Percentiles rank a stretch among this genome's conserved stretches.
Conservation (phyloP, 2,888 invertebrate genomes). For the Ichneumoninae sp. region DNA sequence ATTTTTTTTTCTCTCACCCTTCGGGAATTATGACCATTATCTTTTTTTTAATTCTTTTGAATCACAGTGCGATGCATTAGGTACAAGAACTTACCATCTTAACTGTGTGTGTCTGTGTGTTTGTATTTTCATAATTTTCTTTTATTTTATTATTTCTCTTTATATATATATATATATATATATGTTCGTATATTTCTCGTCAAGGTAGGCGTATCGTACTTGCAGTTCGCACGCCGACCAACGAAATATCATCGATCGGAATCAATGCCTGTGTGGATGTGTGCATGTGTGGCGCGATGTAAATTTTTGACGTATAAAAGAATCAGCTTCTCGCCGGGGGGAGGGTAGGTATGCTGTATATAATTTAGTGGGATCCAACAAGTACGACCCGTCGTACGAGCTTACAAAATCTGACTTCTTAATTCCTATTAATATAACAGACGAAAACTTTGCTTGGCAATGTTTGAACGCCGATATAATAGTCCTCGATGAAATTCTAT, state of each 20-base stretch:
- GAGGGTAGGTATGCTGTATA: constrained; percentile 22
- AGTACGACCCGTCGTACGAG: constrained; percentile 51
- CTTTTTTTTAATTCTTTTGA: constrained; percentile 58
- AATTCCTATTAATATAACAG: constrained; percentile 38
- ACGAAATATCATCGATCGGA: constrained; percentile 47
- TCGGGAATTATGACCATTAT: constrained; percentile 57
- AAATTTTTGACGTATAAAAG: constrained; percentile 64
- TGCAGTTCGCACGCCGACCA: constrained; percentile 50
- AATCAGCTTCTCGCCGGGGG: constrained; percentile 52
- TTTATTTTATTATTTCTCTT: constrained; percentile 8
- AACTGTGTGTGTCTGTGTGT: constrained; percentile 51
- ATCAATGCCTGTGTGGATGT: constrained; percentile 32
- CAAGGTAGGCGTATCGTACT: constrained; percentile 50
- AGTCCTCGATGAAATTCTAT: constrained; percentile 18
- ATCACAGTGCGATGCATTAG: constrained; percentile 69
- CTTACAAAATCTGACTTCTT: constrained; percentile 57
- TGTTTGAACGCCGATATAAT: constrained; percentile 39
- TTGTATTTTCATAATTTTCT: constrained; percentile 8
- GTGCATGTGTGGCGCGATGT: constrained; percentile 35
- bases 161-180: constrained; percentile 22
- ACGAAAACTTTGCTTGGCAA: constrained; percentile 58
- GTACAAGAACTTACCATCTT: constrained; percentile 67
- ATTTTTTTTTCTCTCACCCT: constrained; percentile 25
- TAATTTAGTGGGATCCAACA: constrained; percentile 53
- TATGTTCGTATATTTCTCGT: constrained; percentile 45